Evolutionary conservation across 2,888 invertebrate species (phyloP), one percentile per base, ranked within the genome.

Genomic region (Agonopterix subpropinquella): DNA sequence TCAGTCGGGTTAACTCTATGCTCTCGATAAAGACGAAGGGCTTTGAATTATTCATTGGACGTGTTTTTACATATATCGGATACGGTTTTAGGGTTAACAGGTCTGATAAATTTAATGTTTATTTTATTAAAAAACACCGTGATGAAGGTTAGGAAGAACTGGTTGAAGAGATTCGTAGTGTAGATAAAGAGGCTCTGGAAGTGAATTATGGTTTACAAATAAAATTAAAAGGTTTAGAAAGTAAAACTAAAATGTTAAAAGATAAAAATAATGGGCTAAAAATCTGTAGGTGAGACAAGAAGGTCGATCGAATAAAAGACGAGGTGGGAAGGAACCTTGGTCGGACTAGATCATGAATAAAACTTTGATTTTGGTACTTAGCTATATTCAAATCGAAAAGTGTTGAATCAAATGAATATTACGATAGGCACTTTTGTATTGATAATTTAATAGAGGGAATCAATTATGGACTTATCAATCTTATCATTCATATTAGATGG

Each of bases 31-130:
- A 56, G 18, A 18, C 18, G 18, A 18, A 58, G 61, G 58, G 58
- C 57, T 53, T 54, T 65, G 63, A 59, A 63, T 64, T 49, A 65
- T 64, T 60, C 62, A 65, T 56, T 50, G 45, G 43, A 51, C 53
- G 50, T 52, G 49, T 56, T 60, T 60, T 58, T 53, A 57, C 47
- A 44, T 47, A 48, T 56, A 53, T 59, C 61, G 59, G 58, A 57
- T 56, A 55, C 42, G 50, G 56, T 59, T 61, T 62, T 60, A 56
- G 62, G 62, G 59, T 61, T 59, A 62, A 53, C 58, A 51, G 61
- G 58, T 55, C 57, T 58, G 48, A 45, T 9, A 35, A 44, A 36
- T 11, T 18, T 9, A 37, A 45, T 15, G 35, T 44, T 15, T 44
- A 44, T 18, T 18, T 18, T 18, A 18, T 18, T 18, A 18, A 18